Evolutionary conservation across 2,888 invertebrate genomes (phyloP), one percentile per base, ranked within the genome.

Genomic region (Griposia aprilina): DNA sequence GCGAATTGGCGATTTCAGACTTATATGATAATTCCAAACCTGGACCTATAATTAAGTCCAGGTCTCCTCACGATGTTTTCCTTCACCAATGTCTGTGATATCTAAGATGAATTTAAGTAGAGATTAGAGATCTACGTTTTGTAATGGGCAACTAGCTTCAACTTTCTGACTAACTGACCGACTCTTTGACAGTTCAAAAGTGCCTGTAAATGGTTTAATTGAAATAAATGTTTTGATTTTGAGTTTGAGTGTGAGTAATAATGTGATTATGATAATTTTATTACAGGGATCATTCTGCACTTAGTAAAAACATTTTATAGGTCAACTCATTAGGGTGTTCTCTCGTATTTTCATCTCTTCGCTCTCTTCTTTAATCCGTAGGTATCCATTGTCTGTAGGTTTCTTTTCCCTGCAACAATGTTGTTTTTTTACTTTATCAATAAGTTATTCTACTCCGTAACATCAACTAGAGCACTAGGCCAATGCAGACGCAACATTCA

Each of bases 381-480:
- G 30, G 30, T 36, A 26, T 57, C 10, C 0, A 36, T 36, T 36
- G 7, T 36, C 36, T 20, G 1, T 20, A 26, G 4, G 26, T 75
- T 41, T 13, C 17, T 26, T 2, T 45, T 36, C 20, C 1, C 20
- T 8, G 30, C 50, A 41, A 45, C 41, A 50, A 30, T 23, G 0
- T 52, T 55, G 11, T 7, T 15, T 20, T 70, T 36, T 62, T 8
- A 13, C 17, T 13, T 48, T 23, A 17, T 3, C 8, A 63, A 23
- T 80, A 72, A 55, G 5, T 50, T 81, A 41, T 36, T 15, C 48
- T 5, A 41, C 30, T 50, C 41, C 6, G 15, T 41, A 48, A 55
- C 48, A 60, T 45, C 60, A 90, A 88, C 71, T 90, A 76, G 90
- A 83, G 77, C 80, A 90, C 78, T 90, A 60, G 90, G 85, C 76